phyloP scores from a whole-genome alignment of 2,113 vertebrate genomes.

The Daubentonia madagascariensis region DNA sequence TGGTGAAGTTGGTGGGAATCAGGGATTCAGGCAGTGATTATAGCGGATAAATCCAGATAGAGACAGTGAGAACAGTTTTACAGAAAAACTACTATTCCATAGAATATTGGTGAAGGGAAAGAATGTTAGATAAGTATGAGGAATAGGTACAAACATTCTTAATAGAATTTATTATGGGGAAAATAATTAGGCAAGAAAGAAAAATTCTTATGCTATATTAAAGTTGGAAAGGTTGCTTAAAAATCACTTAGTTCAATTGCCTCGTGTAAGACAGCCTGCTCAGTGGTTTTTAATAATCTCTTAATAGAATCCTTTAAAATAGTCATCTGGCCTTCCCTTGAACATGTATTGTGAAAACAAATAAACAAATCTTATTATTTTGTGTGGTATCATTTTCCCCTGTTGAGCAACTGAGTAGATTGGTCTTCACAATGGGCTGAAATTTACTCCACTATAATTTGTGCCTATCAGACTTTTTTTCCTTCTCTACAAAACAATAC shows the following conservation, averaged over 20 bases:
- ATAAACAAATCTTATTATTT: background rate
- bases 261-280: background rate
- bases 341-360: background rate
- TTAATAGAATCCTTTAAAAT: slow-evolving; percentile 12
- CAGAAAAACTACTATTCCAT: background rate
- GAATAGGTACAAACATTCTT: background rate
- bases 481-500: background rate
- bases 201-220: background rate
- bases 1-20: background rate
- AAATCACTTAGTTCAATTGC: slow-evolving; percentile 16
- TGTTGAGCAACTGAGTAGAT: background rate
- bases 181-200: background rate
- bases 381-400: background rate
- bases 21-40: background rate
- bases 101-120: background rate
- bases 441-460: background rate
- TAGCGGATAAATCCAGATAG: background rate
- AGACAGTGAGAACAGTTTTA: background rate
- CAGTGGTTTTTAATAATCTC: background rate
- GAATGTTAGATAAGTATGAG: background rate
- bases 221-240: background rate
- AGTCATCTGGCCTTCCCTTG: background rate
- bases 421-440: background rate
- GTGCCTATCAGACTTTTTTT: background rate
- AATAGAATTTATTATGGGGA: background rate